Conservation (phyloP, 2,113 vertebrate species). For the Sphaerodactylus townsendi region DNA sequence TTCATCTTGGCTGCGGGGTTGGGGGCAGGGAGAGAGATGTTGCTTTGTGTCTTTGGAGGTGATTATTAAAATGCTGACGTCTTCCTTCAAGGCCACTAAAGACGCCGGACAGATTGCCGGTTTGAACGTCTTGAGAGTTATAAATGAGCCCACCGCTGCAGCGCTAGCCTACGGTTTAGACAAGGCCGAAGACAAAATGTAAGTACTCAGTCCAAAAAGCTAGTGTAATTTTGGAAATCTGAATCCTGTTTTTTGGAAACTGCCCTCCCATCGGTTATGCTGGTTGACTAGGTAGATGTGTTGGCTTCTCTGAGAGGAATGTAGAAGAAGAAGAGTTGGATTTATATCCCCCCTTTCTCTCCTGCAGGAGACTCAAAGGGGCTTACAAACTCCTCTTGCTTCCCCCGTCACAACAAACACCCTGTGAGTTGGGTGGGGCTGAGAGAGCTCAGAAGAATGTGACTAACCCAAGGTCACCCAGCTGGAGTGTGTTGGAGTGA, state of each 20-base stretch:
- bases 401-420: no score
- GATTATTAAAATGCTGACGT: neutral
- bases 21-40: neutral
- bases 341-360: no score
- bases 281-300: neutral
- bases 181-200: slow-evolving; percentile 97
- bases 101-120: slow-evolving; percentile 96
- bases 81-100: slow-evolving; percentile 87
- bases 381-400: no score
- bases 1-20: neutral
- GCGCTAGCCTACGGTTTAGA: slow-evolving; percentile 98
- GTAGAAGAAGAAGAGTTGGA: no score
- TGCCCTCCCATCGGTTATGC: neutral
- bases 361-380: no score
- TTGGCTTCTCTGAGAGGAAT: neutral
- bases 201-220: slow-evolving; percentile 54
- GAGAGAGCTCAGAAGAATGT: no score
- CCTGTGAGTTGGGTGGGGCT: no score
- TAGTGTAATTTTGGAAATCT: neutral
- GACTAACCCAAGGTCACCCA: no score
- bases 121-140: slow-evolving; percentile 95
- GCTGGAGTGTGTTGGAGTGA: no score
- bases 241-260: neutral
- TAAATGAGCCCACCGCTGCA: slow-evolving; percentile 97
- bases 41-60: neutral